Evolutionary conservation across 1,140 invertebrate genomes (phyloP), one percentile per base, ranked within the genome.

Genomic region (Apocrypta bakeri): DNA sequence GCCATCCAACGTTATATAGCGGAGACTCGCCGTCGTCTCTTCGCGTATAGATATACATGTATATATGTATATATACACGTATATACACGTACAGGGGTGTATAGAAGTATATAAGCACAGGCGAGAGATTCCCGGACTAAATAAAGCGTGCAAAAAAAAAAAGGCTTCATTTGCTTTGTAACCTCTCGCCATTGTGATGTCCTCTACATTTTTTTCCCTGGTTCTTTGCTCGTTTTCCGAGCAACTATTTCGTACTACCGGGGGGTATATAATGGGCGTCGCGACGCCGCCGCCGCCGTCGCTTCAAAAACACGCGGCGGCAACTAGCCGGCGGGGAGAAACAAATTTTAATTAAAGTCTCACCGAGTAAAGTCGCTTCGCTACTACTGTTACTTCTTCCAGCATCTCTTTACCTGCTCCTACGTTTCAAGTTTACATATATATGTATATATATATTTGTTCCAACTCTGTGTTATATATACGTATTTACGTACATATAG

Each of bases 341-440:
- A 71, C 81, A 82, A 82, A 82, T 82, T 82, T 82, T 82, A 82
- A 82, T 82, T 82, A 82, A 82, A 82, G 81, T 82, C 74, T 63
- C 73, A 11, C 73, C 40, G n/a, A 74, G 61, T 37, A 64, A 81
- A 81, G 71, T 81, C 56, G 48, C 31, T 73, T 14, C 66, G 33
- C 42, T 61, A 9, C 42, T 29, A 56, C 48, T 21, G 48, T 17
- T 56, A 2, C 31, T 72, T 69, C 12, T 8, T 42, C 31, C 63
- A 6, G 27, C 29, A 61, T 74, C n/a, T 69, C 29, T 83, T 56
- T 14, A 12, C 48, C 40, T 17, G 37, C 14, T 79, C 37, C 63
- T 29, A 11, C 25, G 40, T 66, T 61, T 71, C 56, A n/a, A n/a
- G n/a, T n/a, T n/a, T n/a, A n/a, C n/a, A n/a, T n/a, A n/a, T n/a